A percentile compares a stretch with the other conserved stretches of the same genome.
phyloP scores from a whole-genome alignment of 2,888 invertebrate species.

The Eupithecia vulgata region DNA sequence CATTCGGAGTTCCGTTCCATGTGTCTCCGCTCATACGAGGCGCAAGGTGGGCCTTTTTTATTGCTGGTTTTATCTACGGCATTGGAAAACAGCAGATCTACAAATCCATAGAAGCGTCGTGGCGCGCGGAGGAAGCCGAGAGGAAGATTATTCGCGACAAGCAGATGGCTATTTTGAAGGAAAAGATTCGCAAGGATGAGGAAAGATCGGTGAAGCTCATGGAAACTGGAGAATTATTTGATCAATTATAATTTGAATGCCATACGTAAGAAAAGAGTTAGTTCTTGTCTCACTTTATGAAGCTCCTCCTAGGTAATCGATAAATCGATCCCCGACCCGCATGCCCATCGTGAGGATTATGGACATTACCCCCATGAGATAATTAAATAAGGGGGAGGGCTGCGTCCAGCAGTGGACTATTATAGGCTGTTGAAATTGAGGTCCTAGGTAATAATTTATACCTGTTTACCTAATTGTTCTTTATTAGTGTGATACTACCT shows the following conservation, averaged over 20 bases:
- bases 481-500: background rate
- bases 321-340: no score
- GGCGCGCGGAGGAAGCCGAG: conserved; percentile 62
- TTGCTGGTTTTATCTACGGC: conserved; percentile 72
- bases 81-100: conserved; percentile 63
- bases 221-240: conserved; percentile 68
- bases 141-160: conserved; percentile 66
- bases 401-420: no score
- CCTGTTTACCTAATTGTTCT: no score
- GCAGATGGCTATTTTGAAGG: conserved; percentile 59
- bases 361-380: no score
- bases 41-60: conserved; percentile 61
- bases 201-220: conserved; percentile 56
- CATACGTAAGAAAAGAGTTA: background rate
- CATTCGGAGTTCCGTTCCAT: conserved; percentile 64
- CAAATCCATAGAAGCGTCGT: conserved; percentile 54
- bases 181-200: conserved; percentile 65
- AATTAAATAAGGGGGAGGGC: no score
- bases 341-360: no score
- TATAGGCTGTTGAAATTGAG: no score
- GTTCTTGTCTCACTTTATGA: background rate
- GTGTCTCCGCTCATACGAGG: conserved; percentile 77
- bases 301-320: no score
- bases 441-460: no score
- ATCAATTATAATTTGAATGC: conserved; percentile 27